phyloP scores from a whole-genome alignment of 2,113 vertebrate genomes.

The Malaclemys terrapin region DNA sequence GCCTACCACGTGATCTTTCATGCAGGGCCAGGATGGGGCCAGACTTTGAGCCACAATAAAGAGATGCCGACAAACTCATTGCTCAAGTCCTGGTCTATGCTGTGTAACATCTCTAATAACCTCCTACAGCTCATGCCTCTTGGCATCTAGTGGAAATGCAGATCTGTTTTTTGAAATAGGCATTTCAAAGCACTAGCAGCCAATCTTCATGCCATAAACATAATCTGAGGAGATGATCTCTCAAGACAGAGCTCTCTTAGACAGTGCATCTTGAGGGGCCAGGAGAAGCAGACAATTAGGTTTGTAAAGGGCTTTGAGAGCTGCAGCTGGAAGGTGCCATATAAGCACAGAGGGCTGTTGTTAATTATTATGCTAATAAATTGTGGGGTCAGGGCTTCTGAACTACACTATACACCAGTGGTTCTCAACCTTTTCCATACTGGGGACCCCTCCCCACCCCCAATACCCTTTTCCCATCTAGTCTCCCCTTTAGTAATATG shows the following conservation, averaged over 20 bases:
- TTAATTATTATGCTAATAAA: conserved; percentile 35
- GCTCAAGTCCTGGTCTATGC: not conserved
- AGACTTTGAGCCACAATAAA: not conserved
- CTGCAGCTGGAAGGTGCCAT: not conserved
- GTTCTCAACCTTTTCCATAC: conserved; percentile 32
- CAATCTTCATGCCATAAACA: conserved; percentile 23
- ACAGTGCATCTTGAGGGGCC: not conserved
- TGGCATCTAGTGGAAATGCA: not conserved
- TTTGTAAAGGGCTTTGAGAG: not conserved
- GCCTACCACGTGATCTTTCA: not conserved
- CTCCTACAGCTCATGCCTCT: conserved; percentile 3
- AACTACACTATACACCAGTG: not conserved
- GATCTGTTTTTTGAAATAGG: not conserved
- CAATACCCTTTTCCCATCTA: not conserved
- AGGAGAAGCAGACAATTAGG: not conserved
- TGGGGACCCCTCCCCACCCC: not conserved
- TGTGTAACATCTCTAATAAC: not conserved
- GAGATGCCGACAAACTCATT: not conserved
- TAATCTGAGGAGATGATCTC: conserved; percentile 16
- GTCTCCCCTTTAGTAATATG: not conserved
- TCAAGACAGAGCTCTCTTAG: conserved; percentile 34
- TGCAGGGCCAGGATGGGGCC: not conserved
- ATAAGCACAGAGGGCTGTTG: conserved; percentile 33
- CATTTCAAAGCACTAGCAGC: conserved; percentile 6
- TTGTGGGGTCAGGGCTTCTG: not conserved